Evolutionary conservation across 2,113 vertebrate genomes (phyloP), one percentile per base, ranked within the genome.

Genomic region (Heloderma charlesbogerti): DNA sequence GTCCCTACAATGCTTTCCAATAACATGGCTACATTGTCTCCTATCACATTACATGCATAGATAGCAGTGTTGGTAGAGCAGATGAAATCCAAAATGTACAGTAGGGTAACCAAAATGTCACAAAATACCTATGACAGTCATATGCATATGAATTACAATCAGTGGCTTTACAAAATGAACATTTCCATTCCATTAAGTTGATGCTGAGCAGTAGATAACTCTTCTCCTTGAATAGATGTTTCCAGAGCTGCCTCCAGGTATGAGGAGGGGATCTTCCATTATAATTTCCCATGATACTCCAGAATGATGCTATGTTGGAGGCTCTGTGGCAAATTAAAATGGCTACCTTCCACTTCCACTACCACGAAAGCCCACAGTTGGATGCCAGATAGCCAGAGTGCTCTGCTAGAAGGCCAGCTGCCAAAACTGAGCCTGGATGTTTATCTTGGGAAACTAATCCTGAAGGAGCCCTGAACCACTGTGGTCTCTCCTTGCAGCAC

Each of bases 81-180:
- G 6, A 27, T 6, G 69, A 16, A 71, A 71, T n/a, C 69, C 29
- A 34, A 71, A 71, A 13, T 34, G 31, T 71, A n/a, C 20, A 71
- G 31, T 34, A 71, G 69, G 69, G 31, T 16, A 71, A 34, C 31
- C 7, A 31, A 71, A 71, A 31, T 12, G 29, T 71, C 29, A 71
- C 69, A 71, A 13, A 31, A 71, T 20, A 57, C 51, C 13, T 34
- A 29, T 57, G 51, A 18, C 48, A 57, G 34, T n/a, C 31, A 5
- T 18, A 63, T 34, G 60, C 9, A 8, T 3, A 7, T 83, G 27
- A 3, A 51, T 80, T 4, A 16, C 48, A 80, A 31, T 7, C 48
- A 34, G 18, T 57, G 0, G 3, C 71, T 83, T 60, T 92, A 78
- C 81, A 88, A 91, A 92, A 34, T 83, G 31, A 71, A 72, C 69